phyloP scores from a whole-genome alignment of 2,113 vertebrate genomes.

The Anhinga anhinga region DNA sequence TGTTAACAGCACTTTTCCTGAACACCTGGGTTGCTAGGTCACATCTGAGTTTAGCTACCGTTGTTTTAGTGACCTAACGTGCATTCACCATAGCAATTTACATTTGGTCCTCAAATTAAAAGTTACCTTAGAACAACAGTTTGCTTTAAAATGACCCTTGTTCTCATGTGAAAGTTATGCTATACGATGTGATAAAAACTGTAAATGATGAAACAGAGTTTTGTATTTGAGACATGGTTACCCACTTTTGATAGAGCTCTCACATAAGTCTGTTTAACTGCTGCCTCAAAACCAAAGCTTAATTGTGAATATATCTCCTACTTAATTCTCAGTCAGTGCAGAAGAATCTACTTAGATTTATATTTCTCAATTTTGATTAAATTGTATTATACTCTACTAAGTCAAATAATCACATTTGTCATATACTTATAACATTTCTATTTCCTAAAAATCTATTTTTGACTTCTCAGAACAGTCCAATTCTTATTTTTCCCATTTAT shows the following conservation, averaged over 20 bases:
- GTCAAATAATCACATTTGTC: conserved; percentile 19
- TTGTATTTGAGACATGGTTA: background rate
- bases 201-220: conserved; percentile 48
- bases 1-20: conserved; percentile 98
- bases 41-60: conserved; percentile 94
- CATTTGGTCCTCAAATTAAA: conserved; percentile 80
- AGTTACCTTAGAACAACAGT: conserved; percentile 74
- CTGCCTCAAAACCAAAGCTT: background rate
- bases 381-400: background rate
- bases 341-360: background rate
- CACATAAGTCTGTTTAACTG: background rate
- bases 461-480: background rate
- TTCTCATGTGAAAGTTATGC: conserved; percentile 42
- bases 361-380: background rate
- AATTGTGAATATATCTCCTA: background rate
- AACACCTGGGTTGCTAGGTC: conserved; percentile 97
- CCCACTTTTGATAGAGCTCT: background rate
- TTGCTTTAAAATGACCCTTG: conserved; percentile 69
- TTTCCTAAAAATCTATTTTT: conserved; percentile 10
- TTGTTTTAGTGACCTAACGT: conserved; percentile 85
- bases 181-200: conserved; percentile 45
- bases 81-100: conserved; percentile 73
- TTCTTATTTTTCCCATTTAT: conserved; percentile 10
- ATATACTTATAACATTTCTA: background rate
- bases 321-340: background rate